Evolutionary conservation across 2,797 vertebrate species (phyloP).

Genomic region (Coendou prehensilis): DNA sequence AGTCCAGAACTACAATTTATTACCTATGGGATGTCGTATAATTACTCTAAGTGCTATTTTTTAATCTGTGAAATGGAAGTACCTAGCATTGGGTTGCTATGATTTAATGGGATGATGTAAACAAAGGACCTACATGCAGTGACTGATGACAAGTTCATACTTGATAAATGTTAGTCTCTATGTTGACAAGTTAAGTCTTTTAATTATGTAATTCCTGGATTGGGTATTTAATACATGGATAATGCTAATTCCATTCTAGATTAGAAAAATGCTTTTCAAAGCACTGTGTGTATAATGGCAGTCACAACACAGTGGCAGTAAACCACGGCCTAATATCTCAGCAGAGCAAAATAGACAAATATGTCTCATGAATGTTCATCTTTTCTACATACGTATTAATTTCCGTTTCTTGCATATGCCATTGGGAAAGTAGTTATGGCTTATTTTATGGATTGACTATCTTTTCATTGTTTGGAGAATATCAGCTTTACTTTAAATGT

Average conservation of each 20-base stretch:
- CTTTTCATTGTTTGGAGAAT: slow-evolving; percentile 22
- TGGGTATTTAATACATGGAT: slow-evolving; percentile 11
- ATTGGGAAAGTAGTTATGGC: slow-evolving; percentile 2
- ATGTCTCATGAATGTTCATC: background rate
- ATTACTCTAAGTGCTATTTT: background rate
- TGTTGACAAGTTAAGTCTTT: slow-evolving; percentile 11
- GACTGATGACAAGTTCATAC: slow-evolving; percentile 22
- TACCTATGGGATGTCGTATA: background rate
- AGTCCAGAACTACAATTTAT: background rate
- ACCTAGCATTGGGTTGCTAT: background rate
- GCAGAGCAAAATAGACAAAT: slow-evolving; percentile 37
- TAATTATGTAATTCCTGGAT: slow-evolving; percentile 16
- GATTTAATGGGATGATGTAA: background rate
- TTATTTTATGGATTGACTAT: slow-evolving; percentile 58
- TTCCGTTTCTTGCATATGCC: slow-evolving; percentile 29
- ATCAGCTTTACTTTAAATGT: slow-evolving; percentile 56
- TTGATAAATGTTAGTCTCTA: background rate
- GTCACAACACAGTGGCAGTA: slow-evolving; percentile 4
- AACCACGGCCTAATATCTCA: background rate
- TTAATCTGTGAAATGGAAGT: background rate
- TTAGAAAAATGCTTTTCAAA: slow-evolving; percentile 48
- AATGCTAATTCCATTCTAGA: slow-evolving; percentile 57
- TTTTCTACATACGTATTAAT: background rate
- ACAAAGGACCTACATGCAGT: background rate
- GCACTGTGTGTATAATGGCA: background rate